phyloP scores from a whole-genome alignment of 2,113 vertebrate genomes.

The Pterophyllum scalare region DNA sequence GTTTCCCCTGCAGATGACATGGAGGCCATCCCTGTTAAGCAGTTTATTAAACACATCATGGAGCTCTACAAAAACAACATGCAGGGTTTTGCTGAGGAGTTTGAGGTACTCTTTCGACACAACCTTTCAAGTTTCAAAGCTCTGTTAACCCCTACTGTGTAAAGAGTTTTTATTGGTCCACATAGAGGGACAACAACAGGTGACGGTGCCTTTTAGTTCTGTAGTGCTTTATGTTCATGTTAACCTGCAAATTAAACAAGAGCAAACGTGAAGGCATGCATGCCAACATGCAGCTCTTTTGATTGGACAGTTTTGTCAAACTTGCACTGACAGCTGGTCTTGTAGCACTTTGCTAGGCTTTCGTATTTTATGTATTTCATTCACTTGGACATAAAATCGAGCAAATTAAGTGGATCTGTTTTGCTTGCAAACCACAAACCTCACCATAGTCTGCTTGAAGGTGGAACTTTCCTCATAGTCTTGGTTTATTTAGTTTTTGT shows the following conservation, averaged over 20 bases:
- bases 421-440: background rate
- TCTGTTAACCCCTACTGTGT: background rate
- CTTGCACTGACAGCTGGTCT: background rate
- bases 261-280: background rate
- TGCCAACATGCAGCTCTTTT: background rate
- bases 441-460: background rate
- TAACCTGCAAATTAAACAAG: background rate
- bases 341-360: background rate
- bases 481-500: background rate
- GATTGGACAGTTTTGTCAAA: background rate
- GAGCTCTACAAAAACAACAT: conserved; percentile 97
- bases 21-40: conserved; percentile 95
- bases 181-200: background rate
- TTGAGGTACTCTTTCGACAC: conserved; percentile 86
- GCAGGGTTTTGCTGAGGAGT: conserved; percentile 96
- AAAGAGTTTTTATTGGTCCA: background rate
- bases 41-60: conserved; percentile 95
- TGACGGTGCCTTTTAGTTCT: background rate
- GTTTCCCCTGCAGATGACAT: conserved; percentile 89
- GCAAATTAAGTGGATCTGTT: background rate
- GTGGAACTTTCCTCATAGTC: background rate
- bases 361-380: background rate
- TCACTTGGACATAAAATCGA: background rate
- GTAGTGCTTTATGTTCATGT: background rate
- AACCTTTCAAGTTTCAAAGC: background rate